Evolutionary conservation across 2,113 vertebrate genomes (phyloP).

Genomic region (Psittacara wagleri): DNA sequence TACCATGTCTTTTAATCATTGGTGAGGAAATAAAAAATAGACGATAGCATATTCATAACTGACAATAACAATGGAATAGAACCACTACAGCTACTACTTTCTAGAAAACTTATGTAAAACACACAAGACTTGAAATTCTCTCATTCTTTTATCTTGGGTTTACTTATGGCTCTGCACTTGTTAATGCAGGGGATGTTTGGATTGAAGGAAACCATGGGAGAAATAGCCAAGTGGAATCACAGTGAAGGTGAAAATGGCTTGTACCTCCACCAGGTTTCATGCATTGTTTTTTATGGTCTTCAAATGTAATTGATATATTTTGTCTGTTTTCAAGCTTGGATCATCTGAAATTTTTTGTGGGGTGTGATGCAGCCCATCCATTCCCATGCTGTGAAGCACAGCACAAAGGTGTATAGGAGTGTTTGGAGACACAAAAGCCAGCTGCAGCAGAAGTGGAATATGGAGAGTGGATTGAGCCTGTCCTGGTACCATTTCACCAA

Average conservation of each 20-base stretch:
- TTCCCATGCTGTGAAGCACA: not conserved
- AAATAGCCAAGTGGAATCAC: not conserved
- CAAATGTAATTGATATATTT: not conserved
- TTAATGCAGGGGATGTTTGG: not conserved
- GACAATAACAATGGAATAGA: not conserved
- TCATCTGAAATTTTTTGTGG: not conserved
- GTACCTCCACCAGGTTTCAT: accelerated
- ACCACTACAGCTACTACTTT: not conserved
- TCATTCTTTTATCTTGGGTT: not conserved
- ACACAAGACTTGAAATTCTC: not conserved
- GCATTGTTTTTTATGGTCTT: not conserved
- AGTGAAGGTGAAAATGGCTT: not conserved
- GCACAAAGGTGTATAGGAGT: accelerated
- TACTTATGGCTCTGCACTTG: not conserved
- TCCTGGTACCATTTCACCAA: not conserved
- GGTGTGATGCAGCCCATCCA: not conserved
- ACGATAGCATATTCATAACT: not conserved
- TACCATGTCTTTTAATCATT: not conserved
- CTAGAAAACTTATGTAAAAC: not conserved
- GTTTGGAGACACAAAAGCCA: not conserved
- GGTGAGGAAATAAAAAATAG: not conserved
- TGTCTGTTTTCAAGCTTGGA: not conserved
- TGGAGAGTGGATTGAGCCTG: accelerated
- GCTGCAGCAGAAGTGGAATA: not conserved
- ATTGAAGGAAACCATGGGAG: not conserved